Base-by-base conservation (phyloP, 2,113 vertebrate species). In the Blennius ocellaris region DNA sequence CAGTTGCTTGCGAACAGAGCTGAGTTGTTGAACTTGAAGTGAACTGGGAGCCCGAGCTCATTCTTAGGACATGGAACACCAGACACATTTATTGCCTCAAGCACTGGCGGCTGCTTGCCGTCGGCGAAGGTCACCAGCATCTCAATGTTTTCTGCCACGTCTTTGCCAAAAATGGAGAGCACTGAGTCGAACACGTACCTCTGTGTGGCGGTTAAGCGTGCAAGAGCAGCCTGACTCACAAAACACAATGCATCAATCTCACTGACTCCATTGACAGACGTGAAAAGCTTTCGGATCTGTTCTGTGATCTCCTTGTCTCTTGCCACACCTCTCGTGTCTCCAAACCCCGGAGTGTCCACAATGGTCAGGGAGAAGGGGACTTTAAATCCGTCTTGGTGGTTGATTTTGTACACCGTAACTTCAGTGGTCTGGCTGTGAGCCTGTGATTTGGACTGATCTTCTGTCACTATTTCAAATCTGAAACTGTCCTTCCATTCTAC, bases 291-390 rank as follows among this genome's bases (percentile, higher is more conserved):
- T 6, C 11, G 14, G 3, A 92, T 53, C 7, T 87, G 66, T 9
- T 84, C 57, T 2, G 15, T 61, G 12, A 90, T 83, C 61, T 14
- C 0, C 3, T 7, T 16, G 55, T 92, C 88, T 63, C 56, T 76
- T 0, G 12, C 7, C 21, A 84, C 79, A 11, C 86, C 90, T 61
- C 83, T 58, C 1, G 84, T 86, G 8, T 90, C 83, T 14, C 86
- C 91, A 69, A 93, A 92, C 0, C 90, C 91, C n/a, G 90, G 92
- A 0, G 89, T 92, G 80, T 93, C 93, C 1, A 91, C 71, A 0
- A 94, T 67, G 5, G 88, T 93, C 16, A 93, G 7, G 0, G 90
- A 90, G 69, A 47, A 80, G 0, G 60, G 14, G 1, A 90, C 58
- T 5, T 49, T 8, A 36, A 92, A 92, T 0, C 81, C 86, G 0